Evolutionary conservation across 2,888 invertebrate genomes (phyloP).

Genomic region (Dryocosmus kuriphilus): DNA sequence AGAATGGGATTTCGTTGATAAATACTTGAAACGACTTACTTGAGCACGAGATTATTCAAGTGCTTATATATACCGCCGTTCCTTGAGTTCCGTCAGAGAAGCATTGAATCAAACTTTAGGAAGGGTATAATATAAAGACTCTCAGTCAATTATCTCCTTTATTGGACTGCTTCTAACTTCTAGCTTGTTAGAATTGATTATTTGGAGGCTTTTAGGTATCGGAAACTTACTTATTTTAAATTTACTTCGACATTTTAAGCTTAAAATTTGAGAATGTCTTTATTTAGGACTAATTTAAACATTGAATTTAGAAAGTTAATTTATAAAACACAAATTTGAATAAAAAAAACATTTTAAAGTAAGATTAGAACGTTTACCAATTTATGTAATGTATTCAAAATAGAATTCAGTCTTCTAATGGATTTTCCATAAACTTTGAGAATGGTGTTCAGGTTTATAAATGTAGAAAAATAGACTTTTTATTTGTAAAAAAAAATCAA

Average conservation of each 20-base stretch:
- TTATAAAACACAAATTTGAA: background rate
- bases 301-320: background rate
- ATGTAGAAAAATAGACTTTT: no score
- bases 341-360: no score
- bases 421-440: no score
- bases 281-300: no score
- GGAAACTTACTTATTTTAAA: background rate
- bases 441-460: no score
- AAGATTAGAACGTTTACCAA: no score
- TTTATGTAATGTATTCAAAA: no score
- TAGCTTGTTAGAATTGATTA: background rate
- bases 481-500: no score
- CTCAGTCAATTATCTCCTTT: background rate
- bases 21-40: background rate
- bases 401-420: no score
- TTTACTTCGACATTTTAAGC: background rate
- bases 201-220: background rate
- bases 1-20: constrained; percentile 23
- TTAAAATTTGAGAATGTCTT: background rate
- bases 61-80: background rate
- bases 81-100: background rate
- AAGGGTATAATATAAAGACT: background rate
- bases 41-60: background rate
- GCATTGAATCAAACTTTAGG: background rate
- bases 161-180: background rate